Conservation (phyloP, 35 echinoderm and acorn worm genomes). For the Amphiura filiformis region DNA sequence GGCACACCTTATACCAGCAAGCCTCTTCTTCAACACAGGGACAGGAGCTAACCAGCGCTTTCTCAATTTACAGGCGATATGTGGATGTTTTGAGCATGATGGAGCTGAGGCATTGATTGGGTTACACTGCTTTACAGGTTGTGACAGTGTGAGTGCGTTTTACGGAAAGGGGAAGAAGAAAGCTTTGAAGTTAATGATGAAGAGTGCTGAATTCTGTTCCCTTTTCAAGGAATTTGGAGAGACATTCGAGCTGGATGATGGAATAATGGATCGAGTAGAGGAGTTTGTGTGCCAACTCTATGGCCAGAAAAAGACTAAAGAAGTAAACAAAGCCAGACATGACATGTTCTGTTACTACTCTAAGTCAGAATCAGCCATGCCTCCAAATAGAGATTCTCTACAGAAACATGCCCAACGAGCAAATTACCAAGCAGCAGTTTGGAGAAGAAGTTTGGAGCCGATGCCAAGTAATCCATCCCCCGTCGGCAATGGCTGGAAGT, state of each 20-base stretch:
- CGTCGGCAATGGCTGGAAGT: constrained; percentile 47
- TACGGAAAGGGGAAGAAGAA: constrained; percentile 57
- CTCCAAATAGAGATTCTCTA: constrained; percentile 20
- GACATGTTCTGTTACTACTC: constrained; percentile 7
- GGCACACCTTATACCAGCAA: not conserved
- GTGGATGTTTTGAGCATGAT: not conserved
- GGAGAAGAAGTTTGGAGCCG: constrained; percentile 18
- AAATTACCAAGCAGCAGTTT: constrained; percentile 27
- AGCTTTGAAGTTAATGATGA: constrained; percentile 15
- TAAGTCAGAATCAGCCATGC: constrained; percentile 15
- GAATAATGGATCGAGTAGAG: not conserved
- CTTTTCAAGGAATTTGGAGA: constrained; percentile 24
- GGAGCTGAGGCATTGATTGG: constrained; percentile 30
- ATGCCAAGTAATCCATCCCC: constrained; percentile 26
- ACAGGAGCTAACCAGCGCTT: constrained; percentile 38
- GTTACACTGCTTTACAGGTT: constrained; percentile 61
- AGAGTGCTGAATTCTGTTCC: not conserved
- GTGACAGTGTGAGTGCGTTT: constrained; percentile 57
- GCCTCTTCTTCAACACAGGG: constrained; percentile 40
- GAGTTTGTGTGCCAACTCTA: constrained; percentile 30
- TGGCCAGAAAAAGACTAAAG: constrained; percentile 3
- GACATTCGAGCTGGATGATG: not conserved
- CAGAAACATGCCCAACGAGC: constrained; percentile 20
- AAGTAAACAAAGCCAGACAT: constrained; percentile 28
- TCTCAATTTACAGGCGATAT: constrained; percentile 29